Percentiles rank a stretch among this genome's conserved stretches.
Evolutionary conservation across 2,113 vertebrate genomes (phyloP).

Genomic region (Hippopotamus amphibius): DNA sequence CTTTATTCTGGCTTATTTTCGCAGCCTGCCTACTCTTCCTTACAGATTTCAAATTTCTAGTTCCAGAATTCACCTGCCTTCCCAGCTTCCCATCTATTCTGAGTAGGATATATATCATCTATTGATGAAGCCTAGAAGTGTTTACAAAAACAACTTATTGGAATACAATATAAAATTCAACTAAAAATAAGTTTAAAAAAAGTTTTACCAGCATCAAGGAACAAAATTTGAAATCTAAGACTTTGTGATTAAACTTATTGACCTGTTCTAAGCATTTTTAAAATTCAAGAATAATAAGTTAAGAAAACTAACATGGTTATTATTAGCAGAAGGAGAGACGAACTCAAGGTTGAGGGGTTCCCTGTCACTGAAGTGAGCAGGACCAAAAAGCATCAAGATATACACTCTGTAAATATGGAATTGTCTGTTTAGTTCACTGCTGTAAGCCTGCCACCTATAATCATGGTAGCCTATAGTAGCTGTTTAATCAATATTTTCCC

Average conservation of each 20-base stretch:
- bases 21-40: not conserved
- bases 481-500: not conserved
- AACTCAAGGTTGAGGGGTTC: not conserved
- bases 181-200: not conserved
- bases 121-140: not conserved
- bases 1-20: not conserved
- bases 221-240: not conserved
- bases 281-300: not conserved
- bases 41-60: not conserved
- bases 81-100: not conserved
- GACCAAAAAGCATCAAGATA: not conserved
- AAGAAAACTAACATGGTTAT: not conserved
- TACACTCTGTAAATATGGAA: accelerated
- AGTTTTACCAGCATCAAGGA: not conserved
- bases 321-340: not conserved
- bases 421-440: not conserved
- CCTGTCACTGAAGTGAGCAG: not conserved
- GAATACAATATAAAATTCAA: not conserved
- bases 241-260: not conserved
- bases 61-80: not conserved
- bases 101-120: not conserved
- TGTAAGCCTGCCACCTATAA: too few relatives aligned
- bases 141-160: not conserved
- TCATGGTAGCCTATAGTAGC: not conserved
- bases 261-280: not conserved